Conservation (phyloP, 1,140 invertebrate species). For the Drosophila sproati region DNA sequence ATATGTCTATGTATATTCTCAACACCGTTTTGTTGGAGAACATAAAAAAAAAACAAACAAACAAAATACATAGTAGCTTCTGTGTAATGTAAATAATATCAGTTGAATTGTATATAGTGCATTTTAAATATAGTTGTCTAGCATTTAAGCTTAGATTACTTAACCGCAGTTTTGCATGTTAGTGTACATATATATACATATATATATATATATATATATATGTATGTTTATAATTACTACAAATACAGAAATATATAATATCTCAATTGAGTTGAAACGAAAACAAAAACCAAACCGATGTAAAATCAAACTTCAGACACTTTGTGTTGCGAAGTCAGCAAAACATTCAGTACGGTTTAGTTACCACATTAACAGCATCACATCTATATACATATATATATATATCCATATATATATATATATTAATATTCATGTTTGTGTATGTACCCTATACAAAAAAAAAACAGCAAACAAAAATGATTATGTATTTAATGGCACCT, state of each 20-base stretch:
- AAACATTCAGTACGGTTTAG: not conserved
- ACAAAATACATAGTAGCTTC: slow-evolving; percentile 7
- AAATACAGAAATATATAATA: slow-evolving; percentile 32
- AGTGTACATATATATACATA: slow-evolving; percentile 10
- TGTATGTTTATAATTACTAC: slow-evolving; percentile 6
- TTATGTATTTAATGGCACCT: slow-evolving; percentile 32
- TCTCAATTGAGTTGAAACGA: not conserved
- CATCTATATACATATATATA: not conserved
- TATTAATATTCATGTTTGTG: not conserved
- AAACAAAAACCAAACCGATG: not conserved
- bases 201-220: slow-evolving; percentile 11
- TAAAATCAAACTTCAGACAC: not conserved
- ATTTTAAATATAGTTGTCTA: slow-evolving; percentile 42
- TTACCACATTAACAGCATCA: not conserved
- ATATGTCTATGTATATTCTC: not conserved
- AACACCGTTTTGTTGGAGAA: not conserved
- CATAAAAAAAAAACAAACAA: not conserved
- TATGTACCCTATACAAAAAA: not conserved
- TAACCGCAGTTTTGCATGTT: slow-evolving; percentile 24
- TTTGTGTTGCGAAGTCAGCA: not conserved
- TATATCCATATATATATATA: not conserved
- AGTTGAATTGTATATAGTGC: slow-evolving; percentile 48
- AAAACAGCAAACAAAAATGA: not conserved
- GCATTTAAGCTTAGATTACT: slow-evolving; percentile 43
- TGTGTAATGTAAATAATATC: slow-evolving; percentile 43